Conservation (phyloP, 2,113 vertebrate genomes). For the Pluvianellus socialis region DNA sequence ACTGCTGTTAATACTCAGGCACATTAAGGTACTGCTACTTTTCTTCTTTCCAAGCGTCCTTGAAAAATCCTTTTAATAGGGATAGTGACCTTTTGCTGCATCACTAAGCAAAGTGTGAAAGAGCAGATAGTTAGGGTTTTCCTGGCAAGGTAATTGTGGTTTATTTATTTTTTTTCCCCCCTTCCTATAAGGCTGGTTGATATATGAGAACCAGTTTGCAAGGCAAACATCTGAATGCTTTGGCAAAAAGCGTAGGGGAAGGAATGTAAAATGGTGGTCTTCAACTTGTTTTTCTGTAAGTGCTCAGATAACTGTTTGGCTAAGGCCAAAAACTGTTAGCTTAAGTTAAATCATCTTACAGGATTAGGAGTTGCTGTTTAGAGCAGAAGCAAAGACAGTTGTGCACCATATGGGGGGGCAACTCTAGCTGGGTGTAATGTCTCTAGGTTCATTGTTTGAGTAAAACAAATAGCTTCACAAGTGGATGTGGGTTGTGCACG, state of each 20-base stretch:
- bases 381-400: not conserved
- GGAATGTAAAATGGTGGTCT: not conserved
- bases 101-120: not conserved
- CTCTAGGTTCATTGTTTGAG: not conserved
- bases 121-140: not conserved
- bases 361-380: not conserved
- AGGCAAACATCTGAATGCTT: not conserved
- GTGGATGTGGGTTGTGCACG: not conserved
- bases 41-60: not conserved
- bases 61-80: slow-evolving; percentile 1
- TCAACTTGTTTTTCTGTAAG: not conserved
- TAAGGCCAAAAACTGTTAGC: not conserved
- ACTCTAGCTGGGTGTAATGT: not conserved
- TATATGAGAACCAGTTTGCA: not conserved
- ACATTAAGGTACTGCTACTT: not conserved
- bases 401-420: not conserved
- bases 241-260: not conserved
- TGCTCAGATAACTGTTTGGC: not conserved
- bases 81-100: not conserved
- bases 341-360: not conserved
- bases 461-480: not conserved
- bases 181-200: not conserved
- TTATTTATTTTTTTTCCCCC: not conserved
- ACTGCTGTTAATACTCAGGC: not conserved
- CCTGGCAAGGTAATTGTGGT: not conserved